Evolutionary conservation across 2,888 invertebrate genomes (phyloP), one percentile per base, ranked within the genome.

Genomic region (Bhutanitis thaidina): DNA sequence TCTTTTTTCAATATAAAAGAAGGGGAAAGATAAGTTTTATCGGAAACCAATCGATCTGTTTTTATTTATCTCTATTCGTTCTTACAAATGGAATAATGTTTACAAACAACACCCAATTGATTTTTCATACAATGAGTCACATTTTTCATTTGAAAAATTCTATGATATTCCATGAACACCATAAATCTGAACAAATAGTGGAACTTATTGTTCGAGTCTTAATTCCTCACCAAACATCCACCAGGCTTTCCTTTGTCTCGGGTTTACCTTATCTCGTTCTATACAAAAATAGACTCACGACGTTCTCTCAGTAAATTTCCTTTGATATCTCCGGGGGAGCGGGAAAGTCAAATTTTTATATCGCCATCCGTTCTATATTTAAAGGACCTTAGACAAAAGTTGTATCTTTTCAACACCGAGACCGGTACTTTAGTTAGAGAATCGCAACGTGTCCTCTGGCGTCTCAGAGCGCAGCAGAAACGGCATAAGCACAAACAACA

Each of bases 341-440:
- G 20, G 20, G 13, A 45, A 41, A 46, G 36, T 52, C 45, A 53
- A 27, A 45, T 38, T 13, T 49, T 30, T 44, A 48, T 51, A 50
- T 53, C 20, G 16, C 40, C 43, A 50, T 49, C 43, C 53, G 54
- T 50, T 78, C 75, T 82, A 60, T 85, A 89, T 59, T 88, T 89
- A 58, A 88, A 88, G 20, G 85, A 81, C 71, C 79, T 80, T 27
- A 89, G 77, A 65, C 89, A 88, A 67, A 76, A 89, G 64, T 80
- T 88, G 67, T 89, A 89, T 64, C 82, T 61, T 69, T 88, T 87
- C 27, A 89, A 61, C 1, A 88, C 89, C 34, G 74, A 65, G 0
- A 79, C 79, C 0, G 84, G 73, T 0, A 89, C 89, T 69, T 83
- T 86, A 27, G 71, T 80, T 5, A 84, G 58, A 0, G 88, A 81